Base-by-base conservation (phyloP, 2,113 vertebrate species). In the Takifugu flavidus region DNA sequence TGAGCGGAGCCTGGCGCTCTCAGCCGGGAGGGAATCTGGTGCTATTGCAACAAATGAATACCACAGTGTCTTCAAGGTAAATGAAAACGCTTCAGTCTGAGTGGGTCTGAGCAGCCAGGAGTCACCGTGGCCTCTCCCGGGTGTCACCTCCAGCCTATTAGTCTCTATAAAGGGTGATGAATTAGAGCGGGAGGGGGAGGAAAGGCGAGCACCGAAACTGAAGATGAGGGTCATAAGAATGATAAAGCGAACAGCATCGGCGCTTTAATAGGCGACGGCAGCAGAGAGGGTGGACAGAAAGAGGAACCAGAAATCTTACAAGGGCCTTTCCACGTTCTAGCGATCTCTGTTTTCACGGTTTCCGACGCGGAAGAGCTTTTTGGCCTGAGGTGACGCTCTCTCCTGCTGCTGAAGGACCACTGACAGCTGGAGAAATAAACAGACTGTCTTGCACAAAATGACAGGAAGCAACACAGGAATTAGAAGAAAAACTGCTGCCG, bases 111-210 rank as follows among this genome's bases (percentile, higher is more conserved):
- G 79, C 70, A 78, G 82, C 75, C 71, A 72, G 73, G 80, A 83
- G 67, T 77, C 79, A 73, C 76, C 29, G 70, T 47, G 27, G 62
- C 70, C 72, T 70, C 85, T 86, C 86, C 77, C 85, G 26, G 53
- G 83, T 87, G 86, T 83, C 82, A 82, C 78, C 70, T 77, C 75
- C 20, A 77, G 74, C 86, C 89, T 86, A 92, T 92, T 92, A 90
- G 88, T 92, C 91, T 91, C 87, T 87, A 89, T 91, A 89, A 91
- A 91, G 86, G 80, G 91, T 91, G 90, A 92, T 91, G 84, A 88
- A 92, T 92, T 88, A 88, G 87, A 87, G 82, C 74, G 26, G 44
- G 83, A 83, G 86, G 81, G 66, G 76, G 86, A 82, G 87, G 75
- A 39, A 39, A 39, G 34, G 34, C 79, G 82, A 78, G 79, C 84